Conservation (phyloP, 2,797 vertebrate genomes). For the Sarcophilus harrisii region DNA sequence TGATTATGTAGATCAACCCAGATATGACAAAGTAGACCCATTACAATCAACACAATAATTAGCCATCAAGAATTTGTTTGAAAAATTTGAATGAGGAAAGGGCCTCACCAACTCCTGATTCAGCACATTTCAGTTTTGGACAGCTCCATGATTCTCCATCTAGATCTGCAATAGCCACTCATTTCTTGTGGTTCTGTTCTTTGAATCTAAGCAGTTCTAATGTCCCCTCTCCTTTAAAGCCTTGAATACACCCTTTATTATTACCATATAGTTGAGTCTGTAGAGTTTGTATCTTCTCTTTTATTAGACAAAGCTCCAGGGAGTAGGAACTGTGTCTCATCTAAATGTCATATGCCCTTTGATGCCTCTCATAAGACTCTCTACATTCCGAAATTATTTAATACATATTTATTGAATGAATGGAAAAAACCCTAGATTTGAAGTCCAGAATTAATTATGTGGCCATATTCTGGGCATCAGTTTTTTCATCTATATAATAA, state of each 20-base stretch:
- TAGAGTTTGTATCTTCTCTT: not conserved
- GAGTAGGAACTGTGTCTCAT: conserved; percentile 1
- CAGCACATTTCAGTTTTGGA: not conserved
- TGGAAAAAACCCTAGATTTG: not conserved
- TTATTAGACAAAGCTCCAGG: conserved; percentile 12
- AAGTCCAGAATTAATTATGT: not conserved
- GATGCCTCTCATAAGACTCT: not conserved
- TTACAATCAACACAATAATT: not conserved
- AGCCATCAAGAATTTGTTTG: not conserved
- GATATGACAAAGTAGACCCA: not conserved
- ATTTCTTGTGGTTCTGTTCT: not conserved
- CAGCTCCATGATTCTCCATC: not conserved
- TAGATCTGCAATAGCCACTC: not conserved
- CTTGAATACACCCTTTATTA: not conserved
- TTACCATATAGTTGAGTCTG: not conserved
- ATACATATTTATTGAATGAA: conserved; percentile 32
- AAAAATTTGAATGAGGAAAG: not conserved
- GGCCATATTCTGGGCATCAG: not conserved
- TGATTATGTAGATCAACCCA: not conserved
- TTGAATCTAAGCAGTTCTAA: not conserved
- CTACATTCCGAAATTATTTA: conserved; percentile 21
- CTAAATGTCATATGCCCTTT: not conserved
- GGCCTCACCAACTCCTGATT: not conserved
- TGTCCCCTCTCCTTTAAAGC: not conserved
- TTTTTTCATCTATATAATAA: not conserved